Conservation (phyloP, 2,888 invertebrate genomes). For the Platycheirus rosarum region DNA sequence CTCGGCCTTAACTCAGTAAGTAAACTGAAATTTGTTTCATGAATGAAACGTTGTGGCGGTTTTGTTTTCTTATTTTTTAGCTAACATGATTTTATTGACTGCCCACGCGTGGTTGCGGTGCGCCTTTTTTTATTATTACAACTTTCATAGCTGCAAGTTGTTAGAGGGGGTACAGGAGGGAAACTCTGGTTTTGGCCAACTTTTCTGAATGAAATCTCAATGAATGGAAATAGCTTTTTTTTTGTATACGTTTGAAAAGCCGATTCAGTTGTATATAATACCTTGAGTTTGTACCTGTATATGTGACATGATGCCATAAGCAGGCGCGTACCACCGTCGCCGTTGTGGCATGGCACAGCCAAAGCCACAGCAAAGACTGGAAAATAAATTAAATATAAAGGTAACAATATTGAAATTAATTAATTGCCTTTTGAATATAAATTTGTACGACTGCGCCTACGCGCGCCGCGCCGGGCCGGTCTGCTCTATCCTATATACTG, state of each 20-base stretch:
- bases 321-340: constrained; percentile 1
- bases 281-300: constrained; percentile 37
- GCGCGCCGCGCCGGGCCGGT: background rate
- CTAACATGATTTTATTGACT: constrained; percentile 56
- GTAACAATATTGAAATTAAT: constrained; percentile 70
- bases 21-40: constrained; percentile 51
- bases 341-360: background rate
- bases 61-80: constrained; percentile 46
- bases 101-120: constrained; percentile 52
- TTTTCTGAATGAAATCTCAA: constrained; percentile 71
- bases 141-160: constrained; percentile 19
- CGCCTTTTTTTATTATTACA: constrained; percentile 48
- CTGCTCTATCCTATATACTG: background rate
- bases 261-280: constrained; percentile 19
- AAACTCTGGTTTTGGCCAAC: constrained; percentile 59
- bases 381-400: constrained; percentile 64
- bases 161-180: background rate
- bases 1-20: constrained; percentile 27
- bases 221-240: constrained; percentile 56
- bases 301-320: constrained; percentile 50
- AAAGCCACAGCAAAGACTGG: constrained; percentile 13
- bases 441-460: constrained; percentile 69
- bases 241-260: constrained; percentile 20
- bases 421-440: constrained; percentile 71
- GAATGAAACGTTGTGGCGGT: constrained; percentile 63